Percentiles rank a stretch among this genome's conserved stretches.
Evolutionary conservation across 2,113 vertebrate genomes (phyloP).

Genomic region (Chloebia gouldiae): DNA sequence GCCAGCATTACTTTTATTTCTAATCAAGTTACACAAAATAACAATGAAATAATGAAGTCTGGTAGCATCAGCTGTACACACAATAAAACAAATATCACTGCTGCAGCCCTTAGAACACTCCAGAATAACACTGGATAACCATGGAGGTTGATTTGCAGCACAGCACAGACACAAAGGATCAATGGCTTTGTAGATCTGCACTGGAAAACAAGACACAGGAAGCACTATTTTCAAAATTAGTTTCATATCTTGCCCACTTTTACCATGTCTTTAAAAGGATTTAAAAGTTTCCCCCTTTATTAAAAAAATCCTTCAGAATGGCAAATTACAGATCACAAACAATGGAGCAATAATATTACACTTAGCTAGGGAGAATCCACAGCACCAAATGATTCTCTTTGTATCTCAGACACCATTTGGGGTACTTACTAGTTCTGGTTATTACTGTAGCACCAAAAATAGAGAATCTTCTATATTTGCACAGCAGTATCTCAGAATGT

Average conservation of each 20-base stretch:
- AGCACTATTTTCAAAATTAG: not conserved
- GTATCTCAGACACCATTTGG: not conserved
- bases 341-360: not conserved
- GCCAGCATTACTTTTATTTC: not conserved
- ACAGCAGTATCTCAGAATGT: not conserved
- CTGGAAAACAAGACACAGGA: not conserved
- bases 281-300: not conserved
- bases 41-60: not conserved
- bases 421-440: not conserved
- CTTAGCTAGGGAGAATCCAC: not conserved
- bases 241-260: not conserved
- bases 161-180: not conserved
- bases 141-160: not conserved
- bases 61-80: not conserved
- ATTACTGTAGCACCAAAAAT: not conserved
- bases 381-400: not conserved
- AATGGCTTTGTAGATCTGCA: not conserved
- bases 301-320: not conserved
- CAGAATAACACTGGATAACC: rapidly evolving
- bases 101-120: not conserved
- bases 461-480: not conserved
- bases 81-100: not conserved
- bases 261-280: not conserved
- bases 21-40: not conserved
- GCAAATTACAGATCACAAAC: not conserved